Base-by-base conservation (phyloP, 2,113 vertebrate species). In the Sigmodon hispidus region DNA sequence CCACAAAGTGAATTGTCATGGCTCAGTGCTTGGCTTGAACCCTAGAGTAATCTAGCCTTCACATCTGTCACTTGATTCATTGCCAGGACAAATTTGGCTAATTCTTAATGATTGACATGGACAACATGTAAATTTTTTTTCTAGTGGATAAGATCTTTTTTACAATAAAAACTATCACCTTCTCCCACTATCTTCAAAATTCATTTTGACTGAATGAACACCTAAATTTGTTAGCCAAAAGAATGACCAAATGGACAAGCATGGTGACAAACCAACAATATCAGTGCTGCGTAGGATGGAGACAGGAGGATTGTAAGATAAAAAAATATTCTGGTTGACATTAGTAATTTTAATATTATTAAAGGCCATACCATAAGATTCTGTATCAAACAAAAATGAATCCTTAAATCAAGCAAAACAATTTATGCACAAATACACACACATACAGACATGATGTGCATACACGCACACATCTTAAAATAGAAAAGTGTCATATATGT, bases 91-190 rank as follows among this genome's bases (percentile, higher is more conserved):
- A 36, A 84, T 65, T 34, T 83, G 31, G 15, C 26, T 94, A 94
- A 91, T 12, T 86, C 13, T 85, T 65, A 90, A 8, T 57, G 45
- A 93, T 5, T 85, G 31, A 86, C 48, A 92, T n/a, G 3, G 36
- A 79, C 48, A 91, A 52, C 29, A 85, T 85, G 80, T 94, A 70
- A 59, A 36, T 45, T 85, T 92, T 93, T 94, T 83, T 94, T 73
- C 52, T 94, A 80, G 40, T 90, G 48, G 73, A 13, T 75, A 95
- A 77, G 67, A 70, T 94, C n/a, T 65, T 15, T 29, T 88, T 92
- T 77, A 96, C 1, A 96, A 13, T 1, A 90, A 24, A 52, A 93
- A 79, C 9, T 87, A 4, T 48, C 36, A n/a, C 45, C 5, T 65
- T 50, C 7, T 1, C 55, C 48, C n/a, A 73, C 48, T 57, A 52